These are phyloP conservation scores for Oncorhynchus kisutch DNA, from an alignment of 2,113 vertebrate genomes.

Conservation along the genomic window DNA sequence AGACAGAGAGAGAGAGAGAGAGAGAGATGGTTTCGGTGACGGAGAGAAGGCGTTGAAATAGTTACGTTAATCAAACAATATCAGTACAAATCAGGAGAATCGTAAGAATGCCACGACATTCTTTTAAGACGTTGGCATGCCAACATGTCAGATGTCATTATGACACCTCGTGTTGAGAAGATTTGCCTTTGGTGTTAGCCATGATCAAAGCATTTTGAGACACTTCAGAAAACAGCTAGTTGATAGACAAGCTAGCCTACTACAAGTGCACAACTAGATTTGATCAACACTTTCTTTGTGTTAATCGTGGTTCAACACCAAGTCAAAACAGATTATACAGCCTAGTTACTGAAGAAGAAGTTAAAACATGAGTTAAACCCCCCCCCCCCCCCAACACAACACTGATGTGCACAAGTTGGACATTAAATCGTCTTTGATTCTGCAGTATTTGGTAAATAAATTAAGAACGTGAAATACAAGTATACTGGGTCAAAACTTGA, in stretches of 20 bases:
- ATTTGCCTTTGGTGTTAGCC: background rate
- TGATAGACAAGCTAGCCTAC: background rate
- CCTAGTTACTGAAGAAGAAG: too few species aligned
- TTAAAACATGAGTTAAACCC: too few species aligned
- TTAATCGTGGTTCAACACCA: background rate
- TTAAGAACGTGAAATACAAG: too few species aligned
- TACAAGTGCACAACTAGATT: background rate
- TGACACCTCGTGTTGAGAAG: background rate
- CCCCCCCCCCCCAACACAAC: too few species aligned
- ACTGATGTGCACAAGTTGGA: too few species aligned
- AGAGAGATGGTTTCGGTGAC: conserved; percentile 5
- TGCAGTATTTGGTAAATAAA: too few species aligned
- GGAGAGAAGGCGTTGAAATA: conserved; percentile 56
- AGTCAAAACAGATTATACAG: background rate
- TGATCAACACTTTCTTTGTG: background rate
- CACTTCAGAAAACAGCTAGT: background rate
- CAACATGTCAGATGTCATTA: conserved; percentile 13
- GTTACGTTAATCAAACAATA: conserved; percentile 25
- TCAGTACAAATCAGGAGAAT: conserved; percentile 22
- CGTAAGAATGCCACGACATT: conserved; percentile 8
- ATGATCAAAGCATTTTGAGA: background rate
- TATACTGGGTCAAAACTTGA: too few species aligned
- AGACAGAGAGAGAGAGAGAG: too few species aligned
- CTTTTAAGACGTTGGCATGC: conserved; percentile 38
- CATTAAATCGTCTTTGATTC: too few species aligned